Evolutionary conservation across 2,888 invertebrate species (phyloP).

Genomic region (Dryadula phaetusa): DNA sequence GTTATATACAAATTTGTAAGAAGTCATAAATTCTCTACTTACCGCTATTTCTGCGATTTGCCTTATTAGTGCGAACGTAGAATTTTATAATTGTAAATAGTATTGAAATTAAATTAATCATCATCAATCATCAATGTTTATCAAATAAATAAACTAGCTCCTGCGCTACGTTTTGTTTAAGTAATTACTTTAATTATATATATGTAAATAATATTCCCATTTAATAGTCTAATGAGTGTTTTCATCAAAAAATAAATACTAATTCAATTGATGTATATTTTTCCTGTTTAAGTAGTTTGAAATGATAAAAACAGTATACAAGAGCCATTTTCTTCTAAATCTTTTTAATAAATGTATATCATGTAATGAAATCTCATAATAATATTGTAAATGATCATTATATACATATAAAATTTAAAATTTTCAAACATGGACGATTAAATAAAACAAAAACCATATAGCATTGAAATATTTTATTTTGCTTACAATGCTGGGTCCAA

Average conservation of each 20-base stretch:
- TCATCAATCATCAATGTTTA: too few relatives aligned
- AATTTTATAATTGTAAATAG: too few relatives aligned
- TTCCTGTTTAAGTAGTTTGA: not conserved
- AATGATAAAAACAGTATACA: not conserved
- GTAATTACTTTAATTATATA: not conserved
- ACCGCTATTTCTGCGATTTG: too few relatives aligned
- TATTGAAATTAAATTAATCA: too few relatives aligned
- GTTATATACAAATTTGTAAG: too few relatives aligned
- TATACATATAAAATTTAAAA: not conserved
- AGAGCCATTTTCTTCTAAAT: not conserved
- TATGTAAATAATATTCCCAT: not conserved
- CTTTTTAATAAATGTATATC: not conserved
- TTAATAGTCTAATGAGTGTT: not conserved
- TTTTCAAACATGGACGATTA: not conserved
- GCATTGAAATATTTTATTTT: constrained; percentile 17
- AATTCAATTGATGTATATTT: not conserved
- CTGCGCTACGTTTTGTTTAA: too few relatives aligned
- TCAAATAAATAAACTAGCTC: too few relatives aligned
- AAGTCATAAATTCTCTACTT: too few relatives aligned
- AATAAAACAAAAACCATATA: constrained; percentile 15
- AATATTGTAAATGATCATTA: constrained; percentile 2
- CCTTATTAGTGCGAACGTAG: too few relatives aligned
- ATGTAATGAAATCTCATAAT: not conserved
- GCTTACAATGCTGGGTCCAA: constrained; percentile 36
- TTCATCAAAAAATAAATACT: not conserved